Conservation (phyloP, 2,113 vertebrate species). For the Sturnira hondurensis region DNA sequence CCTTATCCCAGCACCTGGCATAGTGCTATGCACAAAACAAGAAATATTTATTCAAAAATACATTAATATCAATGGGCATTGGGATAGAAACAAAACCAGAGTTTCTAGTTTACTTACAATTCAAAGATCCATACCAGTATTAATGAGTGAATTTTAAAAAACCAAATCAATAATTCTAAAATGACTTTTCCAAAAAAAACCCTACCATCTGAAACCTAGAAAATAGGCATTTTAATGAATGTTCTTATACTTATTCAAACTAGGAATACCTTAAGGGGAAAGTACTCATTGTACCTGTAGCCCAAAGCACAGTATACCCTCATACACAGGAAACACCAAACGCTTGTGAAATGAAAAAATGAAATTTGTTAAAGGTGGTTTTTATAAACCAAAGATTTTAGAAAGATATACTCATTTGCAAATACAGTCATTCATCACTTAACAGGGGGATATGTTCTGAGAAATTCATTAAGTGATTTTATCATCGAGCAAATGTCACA, state of each 20-base stretch:
- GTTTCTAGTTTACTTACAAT: neutral
- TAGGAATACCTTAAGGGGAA: neutral
- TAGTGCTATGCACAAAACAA: neutral
- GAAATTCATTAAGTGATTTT: neutral
- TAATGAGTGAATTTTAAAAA: neutral
- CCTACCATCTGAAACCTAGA: neutral
- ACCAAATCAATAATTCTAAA: neutral
- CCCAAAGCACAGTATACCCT: neutral
- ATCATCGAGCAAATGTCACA: neutral
- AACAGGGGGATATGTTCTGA: neutral
- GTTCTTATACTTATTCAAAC: neutral
- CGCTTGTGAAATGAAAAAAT: neutral
- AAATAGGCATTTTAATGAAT: neutral
- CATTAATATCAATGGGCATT: neutral
- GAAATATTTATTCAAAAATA: neutral
- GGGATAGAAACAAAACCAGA: neutral
- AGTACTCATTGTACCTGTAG: neutral
- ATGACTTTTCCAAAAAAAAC: neutral
- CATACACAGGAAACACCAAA: neutral
- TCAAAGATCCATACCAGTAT: slow-evolving; percentile 12
- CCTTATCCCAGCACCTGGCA: neutral
- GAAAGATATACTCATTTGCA: slow-evolving; percentile 2
- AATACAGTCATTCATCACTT: neutral
- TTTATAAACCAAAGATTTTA: neutral
- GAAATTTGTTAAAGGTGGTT: neutral